phyloP scores from a whole-genome alignment of 2,113 vertebrate genomes.

The Rhinoderma darwinii region DNA sequence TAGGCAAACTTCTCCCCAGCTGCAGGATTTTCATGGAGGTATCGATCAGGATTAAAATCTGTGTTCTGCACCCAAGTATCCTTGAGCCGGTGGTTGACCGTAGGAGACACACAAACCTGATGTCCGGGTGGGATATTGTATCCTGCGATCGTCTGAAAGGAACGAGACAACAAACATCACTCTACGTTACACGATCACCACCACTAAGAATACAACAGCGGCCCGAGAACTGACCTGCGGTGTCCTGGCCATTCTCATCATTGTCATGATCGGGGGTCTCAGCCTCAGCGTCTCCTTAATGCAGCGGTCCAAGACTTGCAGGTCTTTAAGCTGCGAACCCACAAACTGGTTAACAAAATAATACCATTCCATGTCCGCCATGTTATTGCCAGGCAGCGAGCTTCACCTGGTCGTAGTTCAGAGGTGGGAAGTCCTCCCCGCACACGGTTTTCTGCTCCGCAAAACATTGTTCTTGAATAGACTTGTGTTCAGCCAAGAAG shows the following conservation, averaged over 20 bases:
- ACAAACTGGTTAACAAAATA: background rate
- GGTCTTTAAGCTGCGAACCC: slow-evolving; percentile 84
- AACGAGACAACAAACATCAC: background rate
- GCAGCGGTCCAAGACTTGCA: slow-evolving; percentile 89
- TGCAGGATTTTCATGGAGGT: slow-evolving; percentile 85
- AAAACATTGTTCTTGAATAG: slow-evolving; percentile 85
- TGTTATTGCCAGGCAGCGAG: background rate
- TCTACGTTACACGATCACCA: background rate
- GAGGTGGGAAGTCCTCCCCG: slow-evolving; percentile 82
- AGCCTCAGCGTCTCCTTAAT: slow-evolving; percentile 94
- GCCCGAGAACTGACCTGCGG: slow-evolving; percentile 77
- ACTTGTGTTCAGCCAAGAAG: slow-evolving; percentile 85
- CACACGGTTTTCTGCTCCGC: slow-evolving; percentile 86
- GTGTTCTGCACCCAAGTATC: slow-evolving; percentile 84
- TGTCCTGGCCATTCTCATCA: slow-evolving; percentile 96
- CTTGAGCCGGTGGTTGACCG: slow-evolving; percentile 91
- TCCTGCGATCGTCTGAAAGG: slow-evolving; percentile 80
- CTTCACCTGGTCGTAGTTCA: slow-evolving; percentile 87
- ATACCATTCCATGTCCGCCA: background rate
- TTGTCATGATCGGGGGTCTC: slow-evolving; percentile 96
- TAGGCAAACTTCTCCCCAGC: slow-evolving; percentile 91
- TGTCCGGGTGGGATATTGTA: slow-evolving; percentile 92
- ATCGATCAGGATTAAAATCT: slow-evolving; percentile 89
- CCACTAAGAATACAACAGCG: background rate
- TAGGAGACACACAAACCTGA: slow-evolving; percentile 97